Evolutionary conservation across 2,797 vertebrate species (phyloP).

Genomic region (Helostoma temminkii): DNA sequence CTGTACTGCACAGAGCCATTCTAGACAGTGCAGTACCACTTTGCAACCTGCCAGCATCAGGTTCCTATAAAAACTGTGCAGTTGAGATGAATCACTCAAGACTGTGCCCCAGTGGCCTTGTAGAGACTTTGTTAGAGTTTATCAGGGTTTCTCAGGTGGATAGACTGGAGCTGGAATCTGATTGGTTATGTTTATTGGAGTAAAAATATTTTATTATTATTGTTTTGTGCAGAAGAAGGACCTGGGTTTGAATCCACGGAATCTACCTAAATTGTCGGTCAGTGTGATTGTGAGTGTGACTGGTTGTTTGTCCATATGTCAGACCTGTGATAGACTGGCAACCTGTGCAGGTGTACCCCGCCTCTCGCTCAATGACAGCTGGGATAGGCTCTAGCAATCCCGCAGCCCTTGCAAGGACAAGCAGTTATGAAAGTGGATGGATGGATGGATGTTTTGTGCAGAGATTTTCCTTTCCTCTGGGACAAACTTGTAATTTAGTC

Average conservation of each 20-base stretch:
- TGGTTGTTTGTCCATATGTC: too few species aligned
- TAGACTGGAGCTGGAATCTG: not conserved
- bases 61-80: not conserved
- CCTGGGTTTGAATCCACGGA: too few species aligned
- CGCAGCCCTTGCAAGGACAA: too few species aligned
- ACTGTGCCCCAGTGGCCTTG: not conserved
- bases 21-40: constrained; percentile 25
- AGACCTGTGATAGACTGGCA: too few species aligned
- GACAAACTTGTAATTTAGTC: constrained; percentile 7
- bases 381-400: too few species aligned
- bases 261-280: too few species aligned
- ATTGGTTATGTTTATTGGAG: not conserved
- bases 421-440: not conserved
- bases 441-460: too few species aligned
- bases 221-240: too few species aligned
- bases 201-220: not conserved
- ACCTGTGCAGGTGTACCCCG: too few species aligned
- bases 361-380: too few species aligned
- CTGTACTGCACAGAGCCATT: constrained; percentile 34
- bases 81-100: constrained; percentile 1
- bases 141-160: not conserved
- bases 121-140: not conserved
- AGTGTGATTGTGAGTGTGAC: too few species aligned
- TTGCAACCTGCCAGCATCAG: constrained; percentile 26
- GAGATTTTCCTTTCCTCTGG: not conserved